Evolutionary conservation across 2,888 invertebrate species (phyloP).

Genomic region (Mythimna pallens): DNA sequence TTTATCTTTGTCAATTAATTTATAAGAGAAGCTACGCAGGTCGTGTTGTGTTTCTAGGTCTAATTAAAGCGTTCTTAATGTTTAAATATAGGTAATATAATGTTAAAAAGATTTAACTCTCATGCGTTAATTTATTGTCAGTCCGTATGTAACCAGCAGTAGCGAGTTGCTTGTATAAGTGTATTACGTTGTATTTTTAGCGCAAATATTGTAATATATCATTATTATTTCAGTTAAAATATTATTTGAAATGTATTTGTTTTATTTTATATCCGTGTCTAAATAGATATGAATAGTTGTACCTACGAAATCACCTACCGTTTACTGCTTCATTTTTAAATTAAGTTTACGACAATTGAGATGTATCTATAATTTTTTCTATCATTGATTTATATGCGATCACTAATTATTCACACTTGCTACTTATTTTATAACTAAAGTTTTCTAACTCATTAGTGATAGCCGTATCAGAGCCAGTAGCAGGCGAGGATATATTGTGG

Average conservation of each 20-base stretch:
- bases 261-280: constrained; percentile 66
- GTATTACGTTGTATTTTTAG: constrained; percentile 83
- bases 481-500: constrained; percentile 53
- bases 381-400: constrained; percentile 43
- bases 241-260: constrained; percentile 77
- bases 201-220: constrained; percentile 83
- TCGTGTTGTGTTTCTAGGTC: constrained; percentile 60
- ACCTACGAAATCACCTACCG: constrained; percentile 65
- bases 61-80: constrained; percentile 70
- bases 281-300: constrained; percentile 61
- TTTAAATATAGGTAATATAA: constrained; percentile 74
- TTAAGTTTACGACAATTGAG: constrained; percentile 58
- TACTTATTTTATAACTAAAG: constrained; percentile 37
- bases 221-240: constrained; percentile 77
- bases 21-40: constrained; percentile 69
- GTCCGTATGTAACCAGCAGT: constrained; percentile 78
- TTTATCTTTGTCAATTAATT: constrained; percentile 57
- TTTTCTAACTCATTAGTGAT: constrained; percentile 29
- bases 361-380: constrained; percentile 59
- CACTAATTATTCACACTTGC: constrained; percentile 53
- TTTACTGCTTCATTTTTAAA: constrained; percentile 63
- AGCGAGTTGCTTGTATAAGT: constrained; percentile 85
- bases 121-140: constrained; percentile 77
- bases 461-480: constrained; percentile 31
- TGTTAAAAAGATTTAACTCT: constrained; percentile 69